Evolutionary conservation across 2,113 vertebrate genomes (phyloP).

Genomic region (Microcebus lehilahytsara): DNA sequence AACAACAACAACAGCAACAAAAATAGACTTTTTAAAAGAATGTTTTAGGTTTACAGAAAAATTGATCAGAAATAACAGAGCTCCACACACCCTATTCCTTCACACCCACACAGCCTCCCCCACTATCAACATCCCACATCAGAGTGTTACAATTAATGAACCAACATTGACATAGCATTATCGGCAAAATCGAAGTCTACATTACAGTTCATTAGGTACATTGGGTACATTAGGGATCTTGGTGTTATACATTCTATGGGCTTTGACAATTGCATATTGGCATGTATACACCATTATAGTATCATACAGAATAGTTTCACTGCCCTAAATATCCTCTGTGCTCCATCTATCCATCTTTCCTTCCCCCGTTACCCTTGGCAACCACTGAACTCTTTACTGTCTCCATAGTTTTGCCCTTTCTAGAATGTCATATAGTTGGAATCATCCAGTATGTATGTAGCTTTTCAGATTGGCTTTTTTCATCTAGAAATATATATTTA

Average conservation of each 20-base stretch:
- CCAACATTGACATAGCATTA: too few species aligned
- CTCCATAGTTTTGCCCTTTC: background rate
- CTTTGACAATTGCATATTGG: background rate
- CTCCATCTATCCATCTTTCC: background rate
- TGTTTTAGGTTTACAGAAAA: background rate
- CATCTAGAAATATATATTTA: background rate
- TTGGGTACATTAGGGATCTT: background rate
- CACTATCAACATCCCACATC: background rate
- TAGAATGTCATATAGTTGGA: background rate
- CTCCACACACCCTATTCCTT: background rate
- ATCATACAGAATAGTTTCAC: background rate
- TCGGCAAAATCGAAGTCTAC: background rate
- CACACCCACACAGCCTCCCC: background rate
- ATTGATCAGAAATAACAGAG: background rate
- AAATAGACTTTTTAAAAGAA: background rate
- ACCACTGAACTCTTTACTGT: background rate
- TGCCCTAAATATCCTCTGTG: background rate
- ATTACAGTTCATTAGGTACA: background rate
- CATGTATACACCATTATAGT: background rate
- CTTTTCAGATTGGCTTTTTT: background rate
- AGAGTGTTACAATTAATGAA: background rate
- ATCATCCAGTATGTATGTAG: background rate
- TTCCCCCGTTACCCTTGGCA: too few species aligned
- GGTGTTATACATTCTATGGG: background rate
- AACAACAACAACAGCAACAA: too few species aligned